Evolutionary conservation across 2,113 vertebrate genomes (phyloP), one percentile per base, ranked within the genome.

Genomic region (Erythrocercus mccallii): DNA sequence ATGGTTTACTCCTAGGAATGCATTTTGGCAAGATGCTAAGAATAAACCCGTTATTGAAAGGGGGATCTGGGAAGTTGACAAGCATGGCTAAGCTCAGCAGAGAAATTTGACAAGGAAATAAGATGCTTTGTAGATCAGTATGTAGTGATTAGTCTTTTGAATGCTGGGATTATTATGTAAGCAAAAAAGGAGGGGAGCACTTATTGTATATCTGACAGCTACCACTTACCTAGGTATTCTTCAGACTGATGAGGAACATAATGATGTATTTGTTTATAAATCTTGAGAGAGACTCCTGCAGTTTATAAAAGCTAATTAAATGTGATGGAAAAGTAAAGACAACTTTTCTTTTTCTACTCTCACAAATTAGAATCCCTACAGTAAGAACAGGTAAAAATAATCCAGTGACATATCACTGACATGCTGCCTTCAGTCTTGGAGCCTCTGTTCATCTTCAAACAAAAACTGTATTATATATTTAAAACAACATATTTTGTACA

Each of bases 71-170:
- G 98, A 98, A 97, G 97, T 80, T 97, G 98, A 98, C 98, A 98
- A 96, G 98, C 98, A 98, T 98, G 97, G 98, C 97, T 98, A 98
- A 98, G 93, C 96, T 92, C 96, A 94, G 96, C 69, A 93, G 93
- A 97, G 98, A 98, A 98, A 98, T 97, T 96, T 97, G 98, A 98
- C 98, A 97, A 98, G 98, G 98, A 98, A 98, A 98, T 98, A 98
- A 98, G 98, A 98, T 97, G 98, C 98, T 98, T 98, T 98, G 98
- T 97, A 98, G 98, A 98, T 98, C 97, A 98, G 93, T 95, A 97
- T 97, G 92, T 96, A 97, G 97, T 97, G 98, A 98, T 98, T 98
- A 98, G 97, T 97, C 97, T 97, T 97, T 97, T 98, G 98, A 98
- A 98, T 98, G 97, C 98, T 96, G 90, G 97, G 97, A 98, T 98